Conservation (phyloP, 1,140 invertebrate species). For the Zaprionus gabonicus region DNA sequence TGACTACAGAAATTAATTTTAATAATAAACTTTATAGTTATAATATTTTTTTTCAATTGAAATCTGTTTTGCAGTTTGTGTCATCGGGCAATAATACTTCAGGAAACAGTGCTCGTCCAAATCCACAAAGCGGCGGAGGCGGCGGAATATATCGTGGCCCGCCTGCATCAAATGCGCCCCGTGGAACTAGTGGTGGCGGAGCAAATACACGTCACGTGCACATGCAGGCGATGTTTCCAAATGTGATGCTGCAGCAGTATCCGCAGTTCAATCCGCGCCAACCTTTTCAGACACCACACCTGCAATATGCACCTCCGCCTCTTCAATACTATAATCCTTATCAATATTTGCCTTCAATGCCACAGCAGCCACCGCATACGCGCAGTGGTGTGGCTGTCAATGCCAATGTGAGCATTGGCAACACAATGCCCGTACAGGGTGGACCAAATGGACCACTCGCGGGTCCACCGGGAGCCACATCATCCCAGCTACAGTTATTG, state of each 20-base stretch:
- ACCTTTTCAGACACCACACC: conserved; percentile 61
- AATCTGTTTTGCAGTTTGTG: conserved; percentile 59
- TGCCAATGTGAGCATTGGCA: conserved; percentile 66
- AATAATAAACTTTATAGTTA: no score
- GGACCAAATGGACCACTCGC: conserved; percentile 66
- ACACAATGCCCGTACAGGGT: conserved; percentile 63
- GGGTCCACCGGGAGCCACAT: conserved; percentile 58
- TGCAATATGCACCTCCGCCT: conserved; percentile 63
- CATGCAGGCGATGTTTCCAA: conserved; percentile 67
- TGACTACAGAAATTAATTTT: no score
- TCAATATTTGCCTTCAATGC: conserved; percentile 62
- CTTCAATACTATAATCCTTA: conserved; percentile 64
- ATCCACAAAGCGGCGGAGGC: conserved; percentile 57
- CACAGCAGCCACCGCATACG: conserved; percentile 64
- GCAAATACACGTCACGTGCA: conserved; percentile 61
- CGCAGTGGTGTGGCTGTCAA: conserved; percentile 63
- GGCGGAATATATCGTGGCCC: conserved; percentile 69
- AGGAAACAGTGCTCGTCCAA: conserved; percentile 56
- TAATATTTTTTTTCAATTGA: no score
- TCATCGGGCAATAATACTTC: conserved; percentile 66
- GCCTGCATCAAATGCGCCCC: conserved; percentile 52
- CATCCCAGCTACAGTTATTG: conserved; percentile 63
- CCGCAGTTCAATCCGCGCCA: conserved; percentile 65
- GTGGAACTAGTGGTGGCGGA: conserved; percentile 43
- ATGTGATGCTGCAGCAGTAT: conserved; percentile 65